phyloP scores from a whole-genome alignment of 2,113 vertebrate genomes.

The Origma solitaria region DNA sequence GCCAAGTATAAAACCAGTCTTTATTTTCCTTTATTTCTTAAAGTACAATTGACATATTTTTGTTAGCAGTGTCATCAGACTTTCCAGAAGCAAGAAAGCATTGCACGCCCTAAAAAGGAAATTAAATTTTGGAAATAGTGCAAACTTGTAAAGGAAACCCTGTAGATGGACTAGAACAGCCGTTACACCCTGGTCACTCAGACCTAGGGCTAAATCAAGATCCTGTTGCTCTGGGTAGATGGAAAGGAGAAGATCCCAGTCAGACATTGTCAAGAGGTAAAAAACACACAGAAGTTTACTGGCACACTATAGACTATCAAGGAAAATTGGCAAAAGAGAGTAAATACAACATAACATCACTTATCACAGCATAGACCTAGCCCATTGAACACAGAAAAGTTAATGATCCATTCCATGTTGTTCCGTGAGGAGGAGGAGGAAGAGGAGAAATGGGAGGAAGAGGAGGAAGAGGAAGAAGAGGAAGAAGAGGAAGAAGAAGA shows the following conservation, averaged over 20 bases:
- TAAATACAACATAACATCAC: neutral
- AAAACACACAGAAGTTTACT: neutral
- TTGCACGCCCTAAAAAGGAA: neutral
- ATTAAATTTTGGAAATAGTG: neutral
- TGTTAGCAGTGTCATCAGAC: neutral
- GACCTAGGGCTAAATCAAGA: neutral
- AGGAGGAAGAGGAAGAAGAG: no score
- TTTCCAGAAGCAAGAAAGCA: neutral
- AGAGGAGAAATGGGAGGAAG: no score
- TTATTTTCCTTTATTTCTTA: neutral
- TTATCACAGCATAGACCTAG: neutral
- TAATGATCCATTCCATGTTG: neutral
- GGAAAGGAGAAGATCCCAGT: neutral
- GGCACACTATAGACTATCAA: neutral
- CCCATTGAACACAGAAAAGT: neutral
- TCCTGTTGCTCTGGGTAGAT: neutral
- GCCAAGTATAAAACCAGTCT: neutral
- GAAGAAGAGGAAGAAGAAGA: no score
- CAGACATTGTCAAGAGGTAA: neutral
- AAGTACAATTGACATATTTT: neutral
- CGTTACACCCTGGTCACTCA: neutral
- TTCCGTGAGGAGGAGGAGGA: fast-evolving
- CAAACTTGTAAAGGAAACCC: neutral
- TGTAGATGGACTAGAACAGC: neutral
- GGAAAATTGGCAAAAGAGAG: neutral